Conservation (phyloP, 35 echinoderm and acorn worm species). For the Strongylocentrotus purpuratus region DNA sequence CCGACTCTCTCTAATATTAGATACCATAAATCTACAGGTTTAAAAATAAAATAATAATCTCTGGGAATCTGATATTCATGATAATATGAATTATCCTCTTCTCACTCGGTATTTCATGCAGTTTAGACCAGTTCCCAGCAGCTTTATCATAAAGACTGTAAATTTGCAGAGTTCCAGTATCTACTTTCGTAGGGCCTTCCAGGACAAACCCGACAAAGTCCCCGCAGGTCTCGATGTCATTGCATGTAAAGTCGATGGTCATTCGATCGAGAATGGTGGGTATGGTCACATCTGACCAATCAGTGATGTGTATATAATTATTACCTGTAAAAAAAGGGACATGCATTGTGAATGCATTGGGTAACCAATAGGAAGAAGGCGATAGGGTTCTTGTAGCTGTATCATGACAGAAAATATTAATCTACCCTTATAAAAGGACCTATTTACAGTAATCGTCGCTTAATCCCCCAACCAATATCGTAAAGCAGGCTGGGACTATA, state of each 20-base stretch:
- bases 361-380: no score
- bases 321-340: background rate
- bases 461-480: no score
- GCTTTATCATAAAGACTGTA: conserved; percentile 21
- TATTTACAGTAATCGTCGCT: no score
- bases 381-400: no score
- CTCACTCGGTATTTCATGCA: background rate
- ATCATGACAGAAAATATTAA: no score
- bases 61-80: no score
- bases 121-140: background rate
- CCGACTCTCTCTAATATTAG: no score
- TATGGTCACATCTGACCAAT: background rate
- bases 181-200: background rate
- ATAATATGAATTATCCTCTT: background rate
- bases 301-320: conserved; percentile 30
- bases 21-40: no score
- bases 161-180: background rate
- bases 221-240: conserved; percentile 42
- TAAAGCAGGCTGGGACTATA: no score
- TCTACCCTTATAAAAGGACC: no score
- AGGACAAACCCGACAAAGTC: background rate
- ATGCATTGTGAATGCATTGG: no score
- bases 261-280: background rate
- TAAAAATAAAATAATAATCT: no score
- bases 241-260: background rate